Evolutionary conservation across 2,888 invertebrate species (phyloP).

Genomic region (Iselma pallidipennis): DNA sequence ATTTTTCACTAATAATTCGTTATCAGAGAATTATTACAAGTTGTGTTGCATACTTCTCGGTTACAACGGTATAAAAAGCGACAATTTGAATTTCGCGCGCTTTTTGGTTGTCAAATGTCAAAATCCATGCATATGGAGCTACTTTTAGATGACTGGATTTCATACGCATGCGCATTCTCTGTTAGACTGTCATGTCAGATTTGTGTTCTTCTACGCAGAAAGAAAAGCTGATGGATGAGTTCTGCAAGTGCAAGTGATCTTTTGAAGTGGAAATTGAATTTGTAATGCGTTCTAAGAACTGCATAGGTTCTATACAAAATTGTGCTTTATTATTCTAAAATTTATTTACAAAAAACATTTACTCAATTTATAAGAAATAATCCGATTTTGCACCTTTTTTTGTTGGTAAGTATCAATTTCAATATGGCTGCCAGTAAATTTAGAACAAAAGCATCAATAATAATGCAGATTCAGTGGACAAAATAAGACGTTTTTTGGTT

Average conservation of each 20-base stretch:
- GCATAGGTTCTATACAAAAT: constrained; percentile 8
- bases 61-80: too few relatives aligned
- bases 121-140: too few relatives aligned
- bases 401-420: constrained; percentile 19
- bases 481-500: too few relatives aligned
- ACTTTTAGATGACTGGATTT: too few relatives aligned
- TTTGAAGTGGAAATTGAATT: neutral
- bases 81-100: too few relatives aligned
- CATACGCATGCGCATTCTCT: neutral
- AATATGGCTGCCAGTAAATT: constrained; percentile 14
- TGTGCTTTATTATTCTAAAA: constrained; percentile 20
- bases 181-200: neutral
- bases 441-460: too few relatives aligned
- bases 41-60: too few relatives aligned
- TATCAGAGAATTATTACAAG: too few relatives aligned
- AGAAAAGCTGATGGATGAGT: neutral
- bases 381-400: constrained; percentile 4
- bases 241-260: neutral
- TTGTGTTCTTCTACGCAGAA: neutral
- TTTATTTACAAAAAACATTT: constrained; percentile 24
- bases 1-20: too few relatives aligned
- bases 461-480: too few relatives aligned
- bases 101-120: too few relatives aligned
- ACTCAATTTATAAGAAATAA: constrained; percentile 3
- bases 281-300: neutral